Percentiles rank a stretch among this genome's conserved stretches.
Conservation (phyloP, 2,113 vertebrate species). For the Empidonax alnorum region DNA sequence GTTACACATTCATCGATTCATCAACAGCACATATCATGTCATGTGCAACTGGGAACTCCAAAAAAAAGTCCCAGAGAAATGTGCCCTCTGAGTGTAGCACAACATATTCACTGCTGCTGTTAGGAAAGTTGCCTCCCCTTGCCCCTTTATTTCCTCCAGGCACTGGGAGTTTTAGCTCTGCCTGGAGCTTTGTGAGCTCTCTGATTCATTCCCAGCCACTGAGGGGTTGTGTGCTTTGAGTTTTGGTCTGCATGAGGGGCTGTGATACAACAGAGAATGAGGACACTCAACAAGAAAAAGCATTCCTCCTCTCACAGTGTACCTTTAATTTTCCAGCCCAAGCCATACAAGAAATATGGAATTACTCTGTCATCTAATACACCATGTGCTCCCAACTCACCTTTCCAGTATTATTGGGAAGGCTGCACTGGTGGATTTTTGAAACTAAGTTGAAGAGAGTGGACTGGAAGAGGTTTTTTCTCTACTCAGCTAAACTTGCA, state of each 20-base stretch:
- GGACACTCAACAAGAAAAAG: fast-evolving
- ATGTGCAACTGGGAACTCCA: not conserved
- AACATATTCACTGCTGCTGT: not conserved
- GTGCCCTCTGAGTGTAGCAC: not conserved
- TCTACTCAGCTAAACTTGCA: not conserved
- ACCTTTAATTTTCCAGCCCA: not conserved
- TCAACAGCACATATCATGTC: not conserved
- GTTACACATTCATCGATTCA: not conserved
- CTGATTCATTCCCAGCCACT: not conserved
- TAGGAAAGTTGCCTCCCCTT: not conserved
- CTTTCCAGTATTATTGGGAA: not conserved
- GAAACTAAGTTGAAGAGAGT: not conserved
- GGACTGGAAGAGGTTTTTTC: not conserved
- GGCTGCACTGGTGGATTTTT: not conserved
- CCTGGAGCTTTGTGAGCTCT: not conserved
- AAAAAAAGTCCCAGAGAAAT: not conserved
- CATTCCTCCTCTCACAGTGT: not conserved
- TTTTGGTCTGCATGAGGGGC: not conserved
- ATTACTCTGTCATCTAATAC: not conserved
- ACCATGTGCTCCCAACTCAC: not conserved
- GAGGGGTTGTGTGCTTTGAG: not conserved
- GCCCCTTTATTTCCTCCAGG: not conserved
- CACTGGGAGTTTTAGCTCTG: not conserved
- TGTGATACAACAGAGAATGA: not conserved
- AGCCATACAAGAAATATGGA: not conserved